These are phyloP conservation scores for Lordiphosa collinella DNA, from an alignment of 1,140 invertebrate genomes.

Conservation along the genomic window DNA sequence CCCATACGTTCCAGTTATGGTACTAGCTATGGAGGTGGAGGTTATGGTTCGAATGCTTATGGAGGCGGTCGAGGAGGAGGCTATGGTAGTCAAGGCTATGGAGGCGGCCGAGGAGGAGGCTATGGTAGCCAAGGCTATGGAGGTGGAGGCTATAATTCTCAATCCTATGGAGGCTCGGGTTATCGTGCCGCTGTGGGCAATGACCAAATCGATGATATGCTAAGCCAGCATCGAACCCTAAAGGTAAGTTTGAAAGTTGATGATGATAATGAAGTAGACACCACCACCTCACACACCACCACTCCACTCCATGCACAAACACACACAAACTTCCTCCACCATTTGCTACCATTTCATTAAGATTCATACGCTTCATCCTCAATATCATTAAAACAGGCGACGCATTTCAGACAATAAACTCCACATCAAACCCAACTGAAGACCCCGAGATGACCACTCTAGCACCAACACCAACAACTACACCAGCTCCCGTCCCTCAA, in stretches of 20 bases:
- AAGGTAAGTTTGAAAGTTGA: slow-evolving; percentile 43
- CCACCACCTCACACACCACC: slow-evolving; percentile 5
- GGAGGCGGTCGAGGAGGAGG: slow-evolving; percentile 23
- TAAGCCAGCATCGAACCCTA: slow-evolving; percentile 51
- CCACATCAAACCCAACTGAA: slow-evolving; percentile 5
- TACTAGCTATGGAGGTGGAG: slow-evolving; percentile 4
- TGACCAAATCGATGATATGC: slow-evolving; percentile 66
- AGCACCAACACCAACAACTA: slow-evolving; percentile 7
- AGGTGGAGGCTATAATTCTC: slow-evolving; percentile 18
- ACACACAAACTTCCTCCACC: slow-evolving; percentile 8
- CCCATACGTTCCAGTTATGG: slow-evolving; percentile 9
- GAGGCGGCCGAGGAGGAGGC: slow-evolving; percentile 24
- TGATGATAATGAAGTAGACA: background rate
- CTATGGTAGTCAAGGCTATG: slow-evolving; percentile 4
- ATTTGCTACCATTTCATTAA: slow-evolving; percentile 54
- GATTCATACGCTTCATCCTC: slow-evolving; percentile 44
- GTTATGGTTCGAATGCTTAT: slow-evolving; percentile 36
- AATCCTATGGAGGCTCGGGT: slow-evolving; percentile 14
- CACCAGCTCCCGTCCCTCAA: slow-evolving; percentile 18
- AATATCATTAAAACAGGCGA: slow-evolving; percentile 77
- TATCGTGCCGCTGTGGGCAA: slow-evolving; percentile 68
- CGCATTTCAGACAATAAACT: slow-evolving; percentile 77
- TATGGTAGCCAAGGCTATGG: slow-evolving; percentile 41
- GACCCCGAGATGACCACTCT: slow-evolving; percentile 16
- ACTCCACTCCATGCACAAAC: slow-evolving; percentile 15